These are phyloP conservation scores for Chelonus insularis DNA, from an alignment of 1,140 invertebrate species.

Conservation along the genomic window DNA sequence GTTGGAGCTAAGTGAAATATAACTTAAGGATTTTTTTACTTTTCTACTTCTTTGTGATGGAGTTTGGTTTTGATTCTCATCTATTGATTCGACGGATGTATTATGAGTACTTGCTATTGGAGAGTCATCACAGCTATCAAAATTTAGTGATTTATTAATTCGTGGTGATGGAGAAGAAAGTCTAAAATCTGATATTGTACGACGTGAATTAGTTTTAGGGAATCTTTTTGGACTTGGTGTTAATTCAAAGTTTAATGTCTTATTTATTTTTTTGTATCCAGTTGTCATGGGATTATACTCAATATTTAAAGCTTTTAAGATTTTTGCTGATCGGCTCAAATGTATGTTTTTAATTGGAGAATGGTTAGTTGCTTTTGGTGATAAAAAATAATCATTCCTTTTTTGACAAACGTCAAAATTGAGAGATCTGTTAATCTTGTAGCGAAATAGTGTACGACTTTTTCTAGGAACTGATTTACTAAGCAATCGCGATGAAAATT, in stretches of 20 bases:
- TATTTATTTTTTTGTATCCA: conserved; percentile 42
- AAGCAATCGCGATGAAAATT: conserved; percentile 33
- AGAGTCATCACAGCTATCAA: conserved; percentile 38
- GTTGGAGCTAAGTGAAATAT: conserved; percentile 36
- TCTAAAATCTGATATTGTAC: conserved; percentile 27
- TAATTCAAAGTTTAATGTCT: conserved; percentile 46
- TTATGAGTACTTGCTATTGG: conserved; percentile 28
- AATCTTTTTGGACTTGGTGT: conserved; percentile 41
- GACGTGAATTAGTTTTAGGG: conserved; percentile 19
- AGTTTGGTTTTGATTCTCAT: conserved; percentile 53
- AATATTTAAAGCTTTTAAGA: conserved; percentile 47
- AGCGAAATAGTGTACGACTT: conserved; percentile 32
- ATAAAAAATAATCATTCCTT: conserved; percentile 32
- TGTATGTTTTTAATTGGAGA: conserved; percentile 30
- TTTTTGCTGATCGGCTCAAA: conserved; percentile 48
- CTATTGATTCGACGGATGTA: conserved; percentile 44
- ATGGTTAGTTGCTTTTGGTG: conserved; percentile 32
- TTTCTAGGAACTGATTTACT: conserved; percentile 38
- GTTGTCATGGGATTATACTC: conserved; percentile 34
- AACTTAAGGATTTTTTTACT: conserved; percentile 36
- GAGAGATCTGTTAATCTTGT: conserved; percentile 43
- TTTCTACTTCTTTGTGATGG: conserved; percentile 41
- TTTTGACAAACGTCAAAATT: conserved; percentile 39
- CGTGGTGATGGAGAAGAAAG: conserved; percentile 37
- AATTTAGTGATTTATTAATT: conserved; percentile 38